Evolutionary conservation across 64 coral and sea anemone genomes (phyloP), one percentile per base, ranked within the genome.

Genomic region (Cladopsammia gracilis): DNA sequence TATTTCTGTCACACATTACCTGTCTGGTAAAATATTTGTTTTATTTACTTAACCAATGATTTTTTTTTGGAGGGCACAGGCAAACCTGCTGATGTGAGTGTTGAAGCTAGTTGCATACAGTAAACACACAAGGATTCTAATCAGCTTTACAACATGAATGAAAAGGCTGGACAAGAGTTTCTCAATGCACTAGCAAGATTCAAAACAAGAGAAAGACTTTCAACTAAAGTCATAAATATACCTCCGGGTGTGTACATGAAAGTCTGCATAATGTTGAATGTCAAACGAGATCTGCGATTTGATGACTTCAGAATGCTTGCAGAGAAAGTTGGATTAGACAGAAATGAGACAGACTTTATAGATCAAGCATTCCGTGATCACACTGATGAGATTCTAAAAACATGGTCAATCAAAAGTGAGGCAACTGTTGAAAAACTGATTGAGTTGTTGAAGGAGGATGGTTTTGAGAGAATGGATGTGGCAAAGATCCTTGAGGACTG

Each of bases 281-380:
- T 84, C 16, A 13, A 66, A 50, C 18, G 62, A 49, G 0, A 68
- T 65, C 0, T 84, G 16, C 26, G 44, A 67, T 84, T 66, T 48
- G 62, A 84, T 48, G 80, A 84, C 45, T 84, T 84, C 60, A 66
- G 80, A 62, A 84, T 84, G 80, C 60, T 84, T 1, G 80, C 60
- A 23, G 19, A 84, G 60, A 84, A 67, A 48, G 80, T 84, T 67
- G 80, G 80, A 67, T 26, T 84, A 14, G n/a, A 6, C 15, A 84
- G n/a, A 47, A 43, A 67, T 23, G 61, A 84, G 43, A 67, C 45
- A 13, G 42, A 68, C 1, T 49, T 50, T 23, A 25, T 84, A 66
- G 16, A 24, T 1, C 80, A 84, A n/a, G 1, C 0, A 3, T 23
- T 0, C 48, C 72, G 0, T 48, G 67, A 84, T 47, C 16, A 7